Evolutionary conservation across 1,140 invertebrate genomes (phyloP), one percentile per base, ranked within the genome.

Genomic region (Pararge aegeria): DNA sequence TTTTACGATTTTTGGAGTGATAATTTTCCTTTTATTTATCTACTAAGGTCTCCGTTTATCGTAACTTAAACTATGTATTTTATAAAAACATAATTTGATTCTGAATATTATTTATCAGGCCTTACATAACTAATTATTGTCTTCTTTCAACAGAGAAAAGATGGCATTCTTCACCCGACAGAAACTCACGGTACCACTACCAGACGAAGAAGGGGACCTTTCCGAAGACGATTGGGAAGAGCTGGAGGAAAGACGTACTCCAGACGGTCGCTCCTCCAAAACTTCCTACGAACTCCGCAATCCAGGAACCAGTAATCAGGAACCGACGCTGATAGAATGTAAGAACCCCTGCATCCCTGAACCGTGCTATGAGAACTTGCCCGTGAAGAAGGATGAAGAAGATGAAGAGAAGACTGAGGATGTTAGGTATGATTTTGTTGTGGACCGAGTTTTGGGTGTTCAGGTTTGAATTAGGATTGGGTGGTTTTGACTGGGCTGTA

Each of bases 91-190:
- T n/a, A n/a, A n/a, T n/a, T n/a, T n/a, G n/a, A n/a, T n/a, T n/a
- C n/a, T n/a, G n/a, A n/a, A n/a, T n/a, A n/a, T n/a, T n/a, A n/a
- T n/a, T n/a, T n/a, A n/a, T n/a, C n/a, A n/a, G n/a, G n/a, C n/a
- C n/a, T n/a, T n/a, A n/a, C n/a, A n/a, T n/a, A n/a, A n/a, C n/a
- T n/a, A n/a, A n/a, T 34, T 12, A 18, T 29, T 30, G 18, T 54
- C 49, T 76, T 64, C 18, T 63, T 91, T 92, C 18, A 34, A 73
- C 90, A 98, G 97, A 91, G 97, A 98, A 89, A 98, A 98, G 89
- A 98, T 98, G 94, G 96, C 97, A 10, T 98, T 98, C 89, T 98
- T 98, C 81, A 97, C 96, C 1, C 92, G 94, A 59, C 92, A 94
- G 5, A 96, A 95, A 72, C 77, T 94, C 16, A 94, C 92, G 61